Percentiles rank a stretch among this genome's conserved stretches.
phyloP scores from a whole-genome alignment of 2,113 vertebrate genomes.

The Cyprinodon variegatus region DNA sequence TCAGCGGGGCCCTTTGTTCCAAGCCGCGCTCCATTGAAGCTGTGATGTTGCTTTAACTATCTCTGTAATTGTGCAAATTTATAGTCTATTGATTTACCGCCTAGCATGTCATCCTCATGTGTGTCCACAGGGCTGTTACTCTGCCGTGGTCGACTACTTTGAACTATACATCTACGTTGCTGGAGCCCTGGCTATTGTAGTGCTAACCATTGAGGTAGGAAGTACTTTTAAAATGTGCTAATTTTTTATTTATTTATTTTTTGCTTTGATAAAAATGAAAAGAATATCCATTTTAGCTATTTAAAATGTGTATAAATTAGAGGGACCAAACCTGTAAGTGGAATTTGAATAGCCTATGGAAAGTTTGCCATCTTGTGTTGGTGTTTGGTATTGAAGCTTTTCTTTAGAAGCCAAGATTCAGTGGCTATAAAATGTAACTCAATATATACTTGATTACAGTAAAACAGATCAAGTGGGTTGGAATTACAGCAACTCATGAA shows the following conservation, averaged over 20 bases:
- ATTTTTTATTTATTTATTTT: conserved; percentile 3
- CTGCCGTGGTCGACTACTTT: conserved; percentile 90
- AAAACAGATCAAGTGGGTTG: neutral
- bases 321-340: neutral
- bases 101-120: conserved; percentile 32
- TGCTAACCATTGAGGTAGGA: conserved; percentile 91
- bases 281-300: conserved; percentile 13
- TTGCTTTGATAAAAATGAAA: neutral
- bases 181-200: conserved; percentile 90
- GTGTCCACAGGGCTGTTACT: conserved; percentile 89
- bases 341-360: conserved; percentile 5
- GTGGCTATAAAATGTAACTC: neutral
- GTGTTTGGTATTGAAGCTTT: neutral
- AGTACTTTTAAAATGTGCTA: conserved; percentile 3
- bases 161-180: conserved; percentile 94
- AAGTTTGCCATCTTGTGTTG: conserved; percentile 64
- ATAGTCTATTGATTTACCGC: conserved; percentile 42
- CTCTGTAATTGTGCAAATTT: conserved; percentile 45
- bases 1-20: conserved; percentile 61
- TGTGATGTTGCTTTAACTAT: conserved; percentile 58
- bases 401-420: neutral
- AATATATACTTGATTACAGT: neutral
- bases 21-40: conserved; percentile 50
- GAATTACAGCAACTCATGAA: neutral
- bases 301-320: neutral